Percentiles rank a stretch among this genome's conserved stretches.
Evolutionary conservation across 2,113 vertebrate genomes (phyloP).

Genomic region (Carassius auratus): DNA sequence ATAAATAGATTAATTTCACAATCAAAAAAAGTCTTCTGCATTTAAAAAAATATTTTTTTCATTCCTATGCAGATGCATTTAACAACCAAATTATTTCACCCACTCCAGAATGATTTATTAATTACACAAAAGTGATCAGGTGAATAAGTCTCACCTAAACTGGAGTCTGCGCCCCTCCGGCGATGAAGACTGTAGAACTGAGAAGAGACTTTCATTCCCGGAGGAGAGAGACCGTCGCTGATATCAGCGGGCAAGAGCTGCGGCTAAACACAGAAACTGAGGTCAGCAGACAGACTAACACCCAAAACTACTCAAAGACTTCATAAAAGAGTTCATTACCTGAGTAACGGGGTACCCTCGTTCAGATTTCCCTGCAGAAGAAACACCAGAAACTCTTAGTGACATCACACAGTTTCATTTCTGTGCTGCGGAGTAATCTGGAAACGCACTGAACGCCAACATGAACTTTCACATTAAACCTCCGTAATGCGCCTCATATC

Average conservation of each 20-base stretch:
- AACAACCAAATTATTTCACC: no score
- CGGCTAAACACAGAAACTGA: neutral
- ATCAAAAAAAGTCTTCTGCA: no score
- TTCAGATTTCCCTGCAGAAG: conserved; percentile 84
- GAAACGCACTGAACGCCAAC: neutral
- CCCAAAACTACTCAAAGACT: neutral
- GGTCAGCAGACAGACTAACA: neutral
- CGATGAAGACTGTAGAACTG: conserved; percentile 85
- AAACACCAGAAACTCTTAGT: conserved; percentile 20
- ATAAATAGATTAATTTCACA: no score
- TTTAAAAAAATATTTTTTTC: no score
- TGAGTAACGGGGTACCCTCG: conserved; percentile 86
- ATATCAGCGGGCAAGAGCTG: conserved; percentile 89
- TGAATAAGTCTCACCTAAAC: conserved; percentile 79
- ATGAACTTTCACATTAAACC: neutral
- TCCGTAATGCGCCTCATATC: neutral
- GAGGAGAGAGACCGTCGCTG: conserved; percentile 82
- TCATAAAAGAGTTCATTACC: conserved; percentile 49
- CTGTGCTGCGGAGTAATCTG: neutral
- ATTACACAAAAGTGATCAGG: no score
- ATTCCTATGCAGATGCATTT: no score
- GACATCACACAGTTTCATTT: no score
- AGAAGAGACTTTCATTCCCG: conserved; percentile 81
- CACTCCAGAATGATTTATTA: no score
- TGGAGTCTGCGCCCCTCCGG: conserved; percentile 83